These are phyloP conservation scores for Drosophila triauraria DNA, from an alignment of 1,140 invertebrate genomes.

Conservation along the genomic window DNA sequence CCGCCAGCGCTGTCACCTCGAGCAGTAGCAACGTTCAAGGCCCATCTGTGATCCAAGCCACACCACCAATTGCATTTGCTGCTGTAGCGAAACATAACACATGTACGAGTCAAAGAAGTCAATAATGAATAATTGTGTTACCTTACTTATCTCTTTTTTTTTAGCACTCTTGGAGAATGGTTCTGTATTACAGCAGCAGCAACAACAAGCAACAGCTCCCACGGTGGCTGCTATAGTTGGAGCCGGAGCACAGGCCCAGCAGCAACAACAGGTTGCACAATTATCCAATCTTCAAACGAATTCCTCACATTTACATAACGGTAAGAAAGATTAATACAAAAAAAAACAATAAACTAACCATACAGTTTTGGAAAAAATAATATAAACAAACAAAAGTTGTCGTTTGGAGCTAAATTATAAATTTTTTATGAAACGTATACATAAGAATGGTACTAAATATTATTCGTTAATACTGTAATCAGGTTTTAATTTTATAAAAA, in stretches of 20 bases:
- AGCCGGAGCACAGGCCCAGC: slow-evolving; percentile 57
- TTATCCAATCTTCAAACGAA: slow-evolving; percentile 85
- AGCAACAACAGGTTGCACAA: slow-evolving; percentile 60
- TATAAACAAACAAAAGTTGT: too few relatives aligned
- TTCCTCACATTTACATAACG: slow-evolving; percentile 84
- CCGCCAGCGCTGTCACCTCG: slow-evolving; percentile 32
- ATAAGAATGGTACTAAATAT: too few relatives aligned
- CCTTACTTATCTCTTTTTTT: slow-evolving; percentile 6
- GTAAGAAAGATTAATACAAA: slow-evolving; percentile 33
- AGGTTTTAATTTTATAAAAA: too few relatives aligned
- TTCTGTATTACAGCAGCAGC: slow-evolving; percentile 67
- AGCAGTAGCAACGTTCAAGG: slow-evolving; percentile 78
- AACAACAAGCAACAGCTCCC: slow-evolving; percentile 47
- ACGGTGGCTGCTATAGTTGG: slow-evolving; percentile 76
- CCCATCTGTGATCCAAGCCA: slow-evolving; percentile 84
- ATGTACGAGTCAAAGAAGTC: slow-evolving; percentile 64
- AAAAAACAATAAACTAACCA: not conserved
- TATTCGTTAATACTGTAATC: too few relatives aligned
- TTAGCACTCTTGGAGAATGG: slow-evolving; percentile 83
- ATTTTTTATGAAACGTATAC: too few relatives aligned
- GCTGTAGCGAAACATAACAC: slow-evolving; percentile 85
- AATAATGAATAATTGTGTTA: not conserved
- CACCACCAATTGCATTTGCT: slow-evolving; percentile 85
- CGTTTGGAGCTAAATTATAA: too few relatives aligned
- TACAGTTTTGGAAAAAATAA: not conserved